Evolutionary conservation across 1,140 invertebrate species (phyloP).

Genomic region (Tribolium castaneum): DNA sequence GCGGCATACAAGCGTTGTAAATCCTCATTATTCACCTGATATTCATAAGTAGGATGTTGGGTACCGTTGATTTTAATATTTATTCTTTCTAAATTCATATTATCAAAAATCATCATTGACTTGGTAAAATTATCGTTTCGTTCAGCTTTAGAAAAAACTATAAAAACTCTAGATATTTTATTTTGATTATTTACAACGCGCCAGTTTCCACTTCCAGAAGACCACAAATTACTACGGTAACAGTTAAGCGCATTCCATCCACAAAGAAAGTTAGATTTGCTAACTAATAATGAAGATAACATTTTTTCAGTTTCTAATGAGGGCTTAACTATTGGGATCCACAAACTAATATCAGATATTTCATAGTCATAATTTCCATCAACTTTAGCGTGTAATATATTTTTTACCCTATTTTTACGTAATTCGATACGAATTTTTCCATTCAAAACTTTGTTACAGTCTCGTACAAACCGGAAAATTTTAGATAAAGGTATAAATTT

Average conservation of each 20-base stretch:
- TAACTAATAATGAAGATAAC: too few species aligned
- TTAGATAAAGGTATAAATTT: conserved; percentile 16
- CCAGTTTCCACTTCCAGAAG: too few species aligned
- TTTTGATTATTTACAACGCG: too few species aligned
- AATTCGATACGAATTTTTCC: conserved; percentile 36
- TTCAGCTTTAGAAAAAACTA: conserved; percentile 28
- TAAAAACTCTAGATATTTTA: conserved; percentile 35
- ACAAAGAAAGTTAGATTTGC: too few species aligned
- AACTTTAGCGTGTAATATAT: conserved; percentile 33
- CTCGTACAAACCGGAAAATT: conserved; percentile 15
- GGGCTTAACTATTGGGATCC: conserved; percentile 23
- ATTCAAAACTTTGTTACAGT: conserved; percentile 32
- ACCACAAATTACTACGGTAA: too few species aligned
- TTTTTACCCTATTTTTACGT: conserved; percentile 36
- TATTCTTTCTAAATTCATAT: conserved; percentile 39
- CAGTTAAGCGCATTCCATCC: too few species aligned
- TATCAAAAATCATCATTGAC: conserved; percentile 28
- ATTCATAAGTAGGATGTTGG: conserved; percentile 15
- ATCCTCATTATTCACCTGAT: conserved; percentile 30
- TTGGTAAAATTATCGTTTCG: conserved; percentile 40
- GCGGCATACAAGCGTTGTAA: conserved; percentile 32
- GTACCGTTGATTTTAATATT: conserved; percentile 32
- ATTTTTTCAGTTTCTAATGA: conserved; percentile 37
- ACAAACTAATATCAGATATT: conserved; percentile 35
- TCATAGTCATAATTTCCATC: conserved; percentile 32